Conservation (phyloP, 2,797 vertebrate genomes). For the Astyanax mexicanus region DNA sequence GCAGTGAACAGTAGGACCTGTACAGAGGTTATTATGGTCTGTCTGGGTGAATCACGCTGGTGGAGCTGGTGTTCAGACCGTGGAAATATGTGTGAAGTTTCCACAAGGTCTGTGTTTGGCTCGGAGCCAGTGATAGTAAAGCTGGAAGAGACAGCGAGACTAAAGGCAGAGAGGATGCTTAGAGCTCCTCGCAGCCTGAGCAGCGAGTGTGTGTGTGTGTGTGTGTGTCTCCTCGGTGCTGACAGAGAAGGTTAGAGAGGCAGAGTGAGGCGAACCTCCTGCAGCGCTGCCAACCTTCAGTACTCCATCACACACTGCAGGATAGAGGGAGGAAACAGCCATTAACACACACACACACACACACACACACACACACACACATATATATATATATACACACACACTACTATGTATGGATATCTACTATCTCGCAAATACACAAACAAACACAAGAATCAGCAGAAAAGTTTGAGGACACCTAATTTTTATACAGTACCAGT, state of each 20-base stretch:
- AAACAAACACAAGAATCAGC: too few species aligned
- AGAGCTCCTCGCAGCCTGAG: neutral
- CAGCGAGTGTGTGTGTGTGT: too few species aligned
- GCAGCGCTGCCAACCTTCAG: conserved; percentile 45
- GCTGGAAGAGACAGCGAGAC: neutral
- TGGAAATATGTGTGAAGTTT: neutral
- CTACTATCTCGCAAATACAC: too few species aligned
- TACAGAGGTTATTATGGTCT: too few species aligned
- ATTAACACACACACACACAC: neutral
- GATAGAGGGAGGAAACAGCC: neutral
- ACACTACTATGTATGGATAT: too few species aligned
- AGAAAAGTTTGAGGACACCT: too few species aligned
- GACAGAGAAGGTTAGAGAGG: conserved; percentile 65
- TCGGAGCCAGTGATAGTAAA: neutral
- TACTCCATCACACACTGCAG: conserved; percentile 6
- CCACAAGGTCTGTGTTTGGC: neutral
- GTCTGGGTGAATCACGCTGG: neutral
- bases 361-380: neutral
- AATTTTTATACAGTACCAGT: too few species aligned
- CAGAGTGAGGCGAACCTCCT: conserved; percentile 50
- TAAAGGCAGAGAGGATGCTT: neutral
- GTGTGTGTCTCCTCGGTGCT: conserved; percentile 47
- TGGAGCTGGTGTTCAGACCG: neutral
- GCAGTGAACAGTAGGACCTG: too few species aligned
- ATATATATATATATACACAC: too few species aligned